Evolutionary conservation across 2,888 invertebrate genomes (phyloP).

Genomic region (Sturmia bella): DNA sequence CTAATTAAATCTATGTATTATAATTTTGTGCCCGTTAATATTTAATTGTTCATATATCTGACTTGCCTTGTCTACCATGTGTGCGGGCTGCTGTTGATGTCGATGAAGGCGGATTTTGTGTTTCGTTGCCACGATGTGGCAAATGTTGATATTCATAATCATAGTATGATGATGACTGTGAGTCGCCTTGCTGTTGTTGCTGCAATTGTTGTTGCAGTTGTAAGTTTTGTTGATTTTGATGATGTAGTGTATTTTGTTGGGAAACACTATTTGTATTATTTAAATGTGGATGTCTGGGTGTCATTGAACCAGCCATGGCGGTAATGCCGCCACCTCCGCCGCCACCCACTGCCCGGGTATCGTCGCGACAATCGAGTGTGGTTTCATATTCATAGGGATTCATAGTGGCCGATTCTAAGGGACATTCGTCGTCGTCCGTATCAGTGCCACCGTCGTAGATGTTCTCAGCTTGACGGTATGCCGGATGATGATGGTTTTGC

Average conservation of each 20-base stretch:
- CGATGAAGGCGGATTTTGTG: slow-evolving; percentile 69
- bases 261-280: slow-evolving; percentile 54
- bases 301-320: slow-evolving; percentile 59
- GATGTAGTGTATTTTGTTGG: slow-evolving; percentile 77
- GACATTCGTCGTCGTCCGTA: slow-evolving; percentile 81
- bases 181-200: slow-evolving; percentile 73
- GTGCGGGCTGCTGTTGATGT: slow-evolving; percentile 77
- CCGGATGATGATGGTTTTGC: slow-evolving; percentile 78
- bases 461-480: slow-evolving; percentile 80
- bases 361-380: slow-evolving; percentile 82
- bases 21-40: too few relatives aligned
- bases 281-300: slow-evolving; percentile 63
- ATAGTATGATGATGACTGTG: slow-evolving; percentile 78
- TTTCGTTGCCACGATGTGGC: slow-evolving; percentile 76
- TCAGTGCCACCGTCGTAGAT: slow-evolving; percentile 81
- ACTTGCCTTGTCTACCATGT: slow-evolving; percentile 81
- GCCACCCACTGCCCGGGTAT: slow-evolving; percentile 74
- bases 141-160: slow-evolving; percentile 81
- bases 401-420: slow-evolving; percentile 80
- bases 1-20: not conserved
- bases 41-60: slow-evolving; percentile 1
- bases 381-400: slow-evolving; percentile 82
- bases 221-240: slow-evolving; percentile 78
- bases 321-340: slow-evolving; percentile 73
- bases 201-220: slow-evolving; percentile 75